Conservation (phyloP, 2,113 vertebrate species). For the Silurus meridionalis region DNA sequence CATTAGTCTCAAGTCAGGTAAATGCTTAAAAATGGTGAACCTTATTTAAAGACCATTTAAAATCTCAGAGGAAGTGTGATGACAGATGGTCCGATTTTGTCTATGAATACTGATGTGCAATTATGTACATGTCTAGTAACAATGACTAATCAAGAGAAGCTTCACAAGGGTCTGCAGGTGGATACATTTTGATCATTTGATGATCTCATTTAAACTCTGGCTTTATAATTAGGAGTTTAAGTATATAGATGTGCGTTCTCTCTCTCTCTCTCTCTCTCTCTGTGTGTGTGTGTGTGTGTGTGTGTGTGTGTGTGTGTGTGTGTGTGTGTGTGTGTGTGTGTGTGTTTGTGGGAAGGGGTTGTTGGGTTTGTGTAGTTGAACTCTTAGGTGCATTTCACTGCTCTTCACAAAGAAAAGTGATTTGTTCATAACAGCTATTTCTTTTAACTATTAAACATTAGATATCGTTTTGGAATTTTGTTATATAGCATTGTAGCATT, state of each 20-base stretch:
- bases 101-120: not conserved
- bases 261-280: too few species aligned
- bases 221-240: not conserved
- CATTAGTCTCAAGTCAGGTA: not conserved
- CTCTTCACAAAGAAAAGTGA: not conserved
- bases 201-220: not conserved
- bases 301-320: not conserved
- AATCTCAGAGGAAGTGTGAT: not conserved
- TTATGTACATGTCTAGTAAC: constrained; percentile 5
- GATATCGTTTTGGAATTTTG: not conserved
- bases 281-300: not conserved
- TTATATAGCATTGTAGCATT: not conserved
- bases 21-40: not conserved
- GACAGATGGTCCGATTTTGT: not conserved
- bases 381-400: not conserved
- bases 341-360: too few species aligned
- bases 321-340: not conserved
- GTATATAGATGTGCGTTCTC: not conserved
- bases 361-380: too few species aligned
- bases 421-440: not conserved
- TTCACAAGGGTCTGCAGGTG: constrained; percentile 4
- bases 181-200: not conserved
- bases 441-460: not conserved
- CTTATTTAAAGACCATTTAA: not conserved
- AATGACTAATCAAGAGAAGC: not conserved